Evolutionary conservation across 2,888 invertebrate genomes (phyloP).

Genomic region (Cerastis rubricosa): DNA sequence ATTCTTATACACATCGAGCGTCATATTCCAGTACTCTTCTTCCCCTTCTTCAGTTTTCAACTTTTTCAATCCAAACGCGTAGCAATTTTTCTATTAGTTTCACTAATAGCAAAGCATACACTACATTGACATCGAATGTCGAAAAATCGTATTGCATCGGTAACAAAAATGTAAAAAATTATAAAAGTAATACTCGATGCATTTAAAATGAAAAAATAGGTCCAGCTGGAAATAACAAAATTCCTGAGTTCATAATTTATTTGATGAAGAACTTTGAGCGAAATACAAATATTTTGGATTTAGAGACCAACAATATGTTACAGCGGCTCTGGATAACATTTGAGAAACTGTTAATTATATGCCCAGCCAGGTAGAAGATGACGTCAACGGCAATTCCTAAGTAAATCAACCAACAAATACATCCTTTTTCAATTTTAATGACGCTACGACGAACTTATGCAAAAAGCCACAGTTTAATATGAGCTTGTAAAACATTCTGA

Average conservation of each 20-base stretch:
- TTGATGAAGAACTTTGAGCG: background rate
- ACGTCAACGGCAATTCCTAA: background rate
- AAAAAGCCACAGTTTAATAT: background rate
- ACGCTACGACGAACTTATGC: background rate
- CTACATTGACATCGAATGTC: background rate
- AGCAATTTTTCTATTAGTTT: background rate
- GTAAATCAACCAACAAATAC: background rate
- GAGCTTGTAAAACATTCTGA: background rate
- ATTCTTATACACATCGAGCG: background rate
- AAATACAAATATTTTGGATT: constrained; percentile 3
- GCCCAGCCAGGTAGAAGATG: background rate
- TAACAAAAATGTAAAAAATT: background rate
- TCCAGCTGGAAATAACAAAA: background rate
- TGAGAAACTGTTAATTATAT: background rate
- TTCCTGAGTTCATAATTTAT: background rate
- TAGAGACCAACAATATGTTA: background rate
- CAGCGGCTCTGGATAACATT: background rate
- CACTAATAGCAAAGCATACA: background rate
- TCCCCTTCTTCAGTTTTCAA: background rate
- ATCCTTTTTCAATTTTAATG: background rate
- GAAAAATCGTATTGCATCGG: background rate
- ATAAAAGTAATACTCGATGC: background rate
- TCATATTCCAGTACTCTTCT: background rate
- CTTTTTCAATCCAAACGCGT: background rate
- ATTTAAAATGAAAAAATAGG: background rate